Percentiles rank a stretch among this genome's conserved stretches.
Conservation (phyloP, 2,888 invertebrate genomes). For the Aethes cnicana region DNA sequence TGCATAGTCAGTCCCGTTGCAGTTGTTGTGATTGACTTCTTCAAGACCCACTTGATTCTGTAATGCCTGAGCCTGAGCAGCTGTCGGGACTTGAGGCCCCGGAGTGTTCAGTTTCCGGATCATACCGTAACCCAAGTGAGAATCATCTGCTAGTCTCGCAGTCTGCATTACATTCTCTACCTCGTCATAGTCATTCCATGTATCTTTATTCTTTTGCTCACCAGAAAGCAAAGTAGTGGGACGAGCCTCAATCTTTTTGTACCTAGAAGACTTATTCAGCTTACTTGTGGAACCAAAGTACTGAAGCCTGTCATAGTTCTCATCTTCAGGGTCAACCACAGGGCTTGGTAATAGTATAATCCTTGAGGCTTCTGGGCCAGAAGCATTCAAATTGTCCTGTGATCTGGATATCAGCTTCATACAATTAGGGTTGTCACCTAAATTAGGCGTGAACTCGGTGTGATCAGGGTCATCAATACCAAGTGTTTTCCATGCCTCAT, state of each 20-base stretch:
- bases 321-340: conserved; percentile 75
- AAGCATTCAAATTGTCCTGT: conserved; percentile 72
- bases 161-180: conserved; percentile 87
- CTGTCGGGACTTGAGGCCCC: conserved; percentile 77
- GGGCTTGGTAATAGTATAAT: conserved; percentile 80
- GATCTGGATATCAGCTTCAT: conserved; percentile 78
- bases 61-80: conserved; percentile 73
- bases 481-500: conserved; percentile 91
- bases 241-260: conserved; percentile 86
- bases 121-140: conserved; percentile 90
- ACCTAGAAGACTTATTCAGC: conserved; percentile 83
- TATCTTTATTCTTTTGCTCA: conserved; percentile 72
- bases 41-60: conserved; percentile 72
- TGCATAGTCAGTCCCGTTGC: conserved; percentile 91
- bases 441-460: conserved; percentile 82
- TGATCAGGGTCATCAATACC: conserved; percentile 89
- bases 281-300: conserved; percentile 90
- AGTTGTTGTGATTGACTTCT: conserved; percentile 85
- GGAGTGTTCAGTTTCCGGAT: conserved; percentile 85
- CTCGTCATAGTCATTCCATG: conserved; percentile 90
- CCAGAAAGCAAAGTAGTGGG: conserved; percentile 78
- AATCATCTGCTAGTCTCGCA: conserved; percentile 89
- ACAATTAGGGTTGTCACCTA: conserved; percentile 72
- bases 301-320: conserved; percentile 90
- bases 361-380: conserved; percentile 76